A percentile compares a stretch with the other conserved stretches of the same genome.
Conservation (phyloP, 2,888 invertebrate genomes). For the Drosophila paramelanica region DNA sequence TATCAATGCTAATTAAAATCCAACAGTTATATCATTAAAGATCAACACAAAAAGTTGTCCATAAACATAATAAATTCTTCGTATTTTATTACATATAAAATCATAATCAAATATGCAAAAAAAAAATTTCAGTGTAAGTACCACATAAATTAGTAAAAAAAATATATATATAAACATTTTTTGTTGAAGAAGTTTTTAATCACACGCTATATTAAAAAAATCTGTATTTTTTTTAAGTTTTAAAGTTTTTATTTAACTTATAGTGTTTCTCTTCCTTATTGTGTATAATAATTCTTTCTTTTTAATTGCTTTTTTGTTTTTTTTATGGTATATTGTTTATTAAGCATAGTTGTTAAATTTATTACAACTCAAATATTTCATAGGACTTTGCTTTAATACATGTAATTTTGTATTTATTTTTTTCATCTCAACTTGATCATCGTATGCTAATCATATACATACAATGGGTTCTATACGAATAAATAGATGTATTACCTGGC, state of each 20-base stretch:
- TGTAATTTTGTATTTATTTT: constrained; percentile 32
- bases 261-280: constrained; percentile 44
- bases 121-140: too few relatives aligned
- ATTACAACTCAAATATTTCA: constrained; percentile 71
- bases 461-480: constrained; percentile 44
- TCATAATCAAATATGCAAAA: too few relatives aligned
- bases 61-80: too few relatives aligned
- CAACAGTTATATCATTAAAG: too few relatives aligned
- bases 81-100: too few relatives aligned
- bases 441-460: constrained; percentile 52
- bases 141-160: too few relatives aligned
- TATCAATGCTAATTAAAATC: too few relatives aligned
- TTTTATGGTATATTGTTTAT: constrained; percentile 34
- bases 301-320: constrained; percentile 40
- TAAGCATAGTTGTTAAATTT: constrained; percentile 53
- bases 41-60: too few relatives aligned
- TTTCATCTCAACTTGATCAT: constrained; percentile 6
- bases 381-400: constrained; percentile 60
- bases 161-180: too few relatives aligned
- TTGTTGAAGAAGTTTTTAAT: too few relatives aligned
- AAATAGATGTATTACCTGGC: constrained; percentile 55
- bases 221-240: constrained; percentile 23
- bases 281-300: constrained; percentile 32
- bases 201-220: background rate
- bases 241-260: constrained; percentile 69